Evolutionary conservation across 2,888 invertebrate species (phyloP), one percentile per base, ranked within the genome.

Genomic region (Plebejus melissa): DNA sequence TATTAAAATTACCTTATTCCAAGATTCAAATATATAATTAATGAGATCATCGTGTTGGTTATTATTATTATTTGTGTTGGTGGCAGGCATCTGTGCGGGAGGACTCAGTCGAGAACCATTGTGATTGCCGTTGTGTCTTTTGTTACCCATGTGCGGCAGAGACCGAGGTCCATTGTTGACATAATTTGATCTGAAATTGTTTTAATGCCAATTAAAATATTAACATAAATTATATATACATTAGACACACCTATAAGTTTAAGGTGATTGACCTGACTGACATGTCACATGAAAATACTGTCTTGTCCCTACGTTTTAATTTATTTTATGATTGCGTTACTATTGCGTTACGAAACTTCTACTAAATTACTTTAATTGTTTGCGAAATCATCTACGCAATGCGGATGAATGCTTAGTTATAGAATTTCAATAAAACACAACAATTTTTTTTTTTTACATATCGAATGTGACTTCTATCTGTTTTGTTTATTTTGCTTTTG

Each of bases 11-110:
- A 96, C 96, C 94, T 95, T 95, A 87, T 94, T 95, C 96, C 96
- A 96, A 76, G 96, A 96, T 81, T 97, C 97, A 85, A 95, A 96
- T 80, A 97, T 96, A 84, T 96, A 97, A 84, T 95, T 96, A 81
- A 97, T 96, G 83, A 97, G 91, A 87, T 97, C 97, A 84, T 97
- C 97, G 81, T 97, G 97, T 80, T 96, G 96, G 76, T 82, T 83
- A 77, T 82, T 83, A 76, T 80, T 81, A 74, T 81, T 81, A 74
- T 79, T 80, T 76, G 79, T 82, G 81, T 13, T 83, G 77, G 70
- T 80, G 0, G 80, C 22, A 1, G 75, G 75, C 38, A 75, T 80
- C 80, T 87, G 89, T 70, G 86, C 88, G 0, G 93, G 93, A 0
- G 93, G 93, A 80, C 92, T 92, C 76, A 92, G 86, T 3, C 92